Percentiles rank a stretch among this genome's conserved stretches.
Conservation (phyloP, 2,797 vertebrate genomes). For the Pangasius mekongensis region DNA sequence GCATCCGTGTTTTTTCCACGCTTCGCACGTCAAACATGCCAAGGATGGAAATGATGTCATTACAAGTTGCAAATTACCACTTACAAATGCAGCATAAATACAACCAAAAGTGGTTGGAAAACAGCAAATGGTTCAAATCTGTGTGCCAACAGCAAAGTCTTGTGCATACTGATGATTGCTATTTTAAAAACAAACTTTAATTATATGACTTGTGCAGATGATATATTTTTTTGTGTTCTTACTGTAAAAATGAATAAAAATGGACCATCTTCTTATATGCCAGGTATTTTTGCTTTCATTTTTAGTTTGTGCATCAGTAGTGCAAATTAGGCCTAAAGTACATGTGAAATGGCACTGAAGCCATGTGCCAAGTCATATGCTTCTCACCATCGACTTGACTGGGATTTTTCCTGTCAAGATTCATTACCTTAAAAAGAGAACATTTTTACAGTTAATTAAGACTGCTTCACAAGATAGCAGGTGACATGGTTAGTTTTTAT, state of each 20-base stretch:
- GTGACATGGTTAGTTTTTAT: not conserved
- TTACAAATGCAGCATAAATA: not conserved
- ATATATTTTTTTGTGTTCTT: not conserved
- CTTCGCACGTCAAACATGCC: not conserved
- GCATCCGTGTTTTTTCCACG: not conserved
- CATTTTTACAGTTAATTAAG: not conserved
- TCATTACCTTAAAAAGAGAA: not conserved
- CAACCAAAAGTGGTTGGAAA: not conserved
- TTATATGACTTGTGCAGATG: not conserved
- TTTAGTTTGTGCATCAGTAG: not conserved
- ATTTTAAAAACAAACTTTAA: no score
- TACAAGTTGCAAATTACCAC: not conserved
- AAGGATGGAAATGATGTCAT: not conserved
- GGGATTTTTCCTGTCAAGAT: not conserved
- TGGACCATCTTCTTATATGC: not conserved
- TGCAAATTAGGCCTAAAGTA: not conserved
- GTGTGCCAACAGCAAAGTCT: not conserved
- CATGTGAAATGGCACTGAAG: constrained; percentile 3
- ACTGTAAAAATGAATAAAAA: not conserved
- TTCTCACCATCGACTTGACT: not conserved
- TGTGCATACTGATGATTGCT: not conserved
- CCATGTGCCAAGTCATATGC: not conserved
- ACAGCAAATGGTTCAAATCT: not conserved
- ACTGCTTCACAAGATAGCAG: not conserved
- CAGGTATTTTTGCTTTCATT: not conserved